Evolutionary conservation across 2,888 invertebrate species (phyloP).

Genomic region (Incurvaria masculella): DNA sequence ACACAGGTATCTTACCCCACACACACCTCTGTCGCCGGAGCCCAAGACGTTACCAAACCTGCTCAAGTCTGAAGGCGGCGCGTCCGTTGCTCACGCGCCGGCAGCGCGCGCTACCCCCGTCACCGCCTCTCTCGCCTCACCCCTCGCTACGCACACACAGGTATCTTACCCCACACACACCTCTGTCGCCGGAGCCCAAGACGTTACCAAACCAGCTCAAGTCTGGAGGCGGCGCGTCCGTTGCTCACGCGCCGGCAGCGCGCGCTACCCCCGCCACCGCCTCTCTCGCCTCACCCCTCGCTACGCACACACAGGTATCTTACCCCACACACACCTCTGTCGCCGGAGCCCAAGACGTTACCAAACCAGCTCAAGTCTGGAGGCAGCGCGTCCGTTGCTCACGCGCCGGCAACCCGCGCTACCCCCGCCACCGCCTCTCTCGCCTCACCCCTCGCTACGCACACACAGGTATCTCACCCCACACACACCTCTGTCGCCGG

Average conservation of each 20-base stretch:
- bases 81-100: background rate
- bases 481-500: slow-evolving; percentile 7
- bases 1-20: slow-evolving; percentile 27
- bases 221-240: too few relatives aligned
- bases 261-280: slow-evolving; percentile 12
- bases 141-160: slow-evolving; percentile 35
- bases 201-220: slow-evolving; percentile 59
- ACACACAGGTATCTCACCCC: slow-evolving; percentile 30
- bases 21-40: slow-evolving; percentile 6
- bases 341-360: too few relatives aligned
- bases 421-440: slow-evolving; percentile 15
- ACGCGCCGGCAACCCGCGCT: background rate
- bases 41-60: slow-evolving; percentile 59
- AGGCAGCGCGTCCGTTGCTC: too few relatives aligned
- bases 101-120: slow-evolving; percentile 6
- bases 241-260: background rate
- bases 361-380: slow-evolving; percentile 59
- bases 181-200: background rate
- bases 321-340: slow-evolving; percentile 9
- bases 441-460: slow-evolving; percentile 21
- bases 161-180: slow-evolving; percentile 16
- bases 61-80: slow-evolving; percentile 1
- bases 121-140: slow-evolving; percentile 14
- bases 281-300: slow-evolving; percentile 12
- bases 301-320: slow-evolving; percentile 37